Evolutionary conservation across 2,888 invertebrate genomes (phyloP).

Genomic region (Andrena bucephala): DNA sequence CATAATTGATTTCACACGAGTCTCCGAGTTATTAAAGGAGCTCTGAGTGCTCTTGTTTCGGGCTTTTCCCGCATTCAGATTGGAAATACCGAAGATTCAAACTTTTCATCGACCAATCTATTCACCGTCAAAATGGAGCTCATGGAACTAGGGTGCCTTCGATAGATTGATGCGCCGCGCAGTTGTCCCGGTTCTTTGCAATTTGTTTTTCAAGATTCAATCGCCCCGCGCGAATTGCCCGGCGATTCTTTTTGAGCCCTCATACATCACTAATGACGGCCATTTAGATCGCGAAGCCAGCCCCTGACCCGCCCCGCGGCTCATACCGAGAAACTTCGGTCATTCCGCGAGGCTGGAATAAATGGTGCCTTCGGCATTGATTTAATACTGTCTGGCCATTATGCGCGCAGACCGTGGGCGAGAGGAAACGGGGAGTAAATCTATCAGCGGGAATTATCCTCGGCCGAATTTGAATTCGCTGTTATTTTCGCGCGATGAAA

Average conservation of each 20-base stretch:
- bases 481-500: conserved; percentile 34
- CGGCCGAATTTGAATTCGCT: conserved; percentile 28
- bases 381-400: conserved; percentile 51
- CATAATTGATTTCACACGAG: no score
- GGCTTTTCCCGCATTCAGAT: no score
- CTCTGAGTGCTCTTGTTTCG: no score
- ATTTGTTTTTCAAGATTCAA: conserved; percentile 37
- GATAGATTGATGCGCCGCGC: not conserved
- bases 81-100: no score
- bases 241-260: conserved; percentile 26
- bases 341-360: conserved; percentile 42
- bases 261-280: conserved; percentile 38
- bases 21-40: no score
- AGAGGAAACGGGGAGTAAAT: conserved; percentile 53
- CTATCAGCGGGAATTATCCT: conserved; percentile 55
- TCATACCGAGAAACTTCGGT: conserved; percentile 41
- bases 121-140: not conserved
- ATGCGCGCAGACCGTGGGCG: conserved; percentile 20
- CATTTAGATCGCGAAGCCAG: conserved; percentile 21
- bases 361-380: conserved; percentile 47
- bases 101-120: not conserved
- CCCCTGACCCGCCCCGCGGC: not conserved
- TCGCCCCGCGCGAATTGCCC: conserved; percentile 1
- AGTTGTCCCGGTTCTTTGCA: conserved; percentile 6
- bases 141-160: not conserved